Evolutionary conservation across 2,113 vertebrate species (phyloP), one percentile per base, ranked within the genome.

Genomic region (Thalassoma bifasciatum): DNA sequence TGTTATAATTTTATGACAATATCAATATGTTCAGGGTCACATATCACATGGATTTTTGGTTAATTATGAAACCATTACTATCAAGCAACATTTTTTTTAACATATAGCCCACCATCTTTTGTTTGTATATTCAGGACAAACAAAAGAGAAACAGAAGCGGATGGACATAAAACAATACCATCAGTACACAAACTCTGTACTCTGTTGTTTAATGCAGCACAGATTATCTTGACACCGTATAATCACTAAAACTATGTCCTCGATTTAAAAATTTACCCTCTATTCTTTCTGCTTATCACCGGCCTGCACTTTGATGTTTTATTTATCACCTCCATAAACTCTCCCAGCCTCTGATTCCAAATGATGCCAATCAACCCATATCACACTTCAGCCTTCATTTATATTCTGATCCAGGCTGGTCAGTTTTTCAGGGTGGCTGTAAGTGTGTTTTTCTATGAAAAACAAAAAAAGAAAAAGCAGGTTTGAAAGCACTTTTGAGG

Each of bases 371-470:
- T 73, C 34, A 49, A 53, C 72, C 66, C 78, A 68, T 47, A 65
- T 58, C 51, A 68, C 61, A 59, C 54, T 4, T 12, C 22, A 23
- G 26, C 40, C 71, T 71, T 85, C 66, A 83, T 87, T 84, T 77
- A 57, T 77, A 89, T 83, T 88, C 77, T 47, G 10, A 40, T 8
- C 40, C 8, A n/a, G 24, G 71, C 26, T 56, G 54, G 70, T n/a
- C 57, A 52, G 81, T 67, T 83, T 44, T 77, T 66, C 60, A 38
- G 57, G 26, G 56, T 57, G 75, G 66, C 38, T 77, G 71, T 56
- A 59, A 75, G 72, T 57, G 60, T 62, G 65, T 50, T 77, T 84
- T 82, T 62, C 26, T 8, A 13, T 34, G 50, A 81, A 66, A 13
- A 74, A n/a, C n/a, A n/a, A n/a, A 61, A 77, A 74, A 8, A 61